Percentiles rank a stretch among this genome's conserved stretches.
Conservation (phyloP, 2,113 vertebrate genomes). For the Ellobius talpinus region DNA sequence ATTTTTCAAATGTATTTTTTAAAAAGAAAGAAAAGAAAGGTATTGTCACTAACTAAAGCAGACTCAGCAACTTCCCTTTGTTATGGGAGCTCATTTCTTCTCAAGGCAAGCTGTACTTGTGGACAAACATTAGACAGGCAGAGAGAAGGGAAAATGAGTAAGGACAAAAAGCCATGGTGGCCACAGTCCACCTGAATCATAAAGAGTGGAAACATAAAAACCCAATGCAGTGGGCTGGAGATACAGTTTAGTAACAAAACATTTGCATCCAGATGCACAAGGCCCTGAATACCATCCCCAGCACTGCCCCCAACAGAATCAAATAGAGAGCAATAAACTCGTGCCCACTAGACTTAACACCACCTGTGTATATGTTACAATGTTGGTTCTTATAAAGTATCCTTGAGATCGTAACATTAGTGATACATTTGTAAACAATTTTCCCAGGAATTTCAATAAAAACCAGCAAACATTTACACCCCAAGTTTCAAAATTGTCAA, state of each 20-base stretch:
- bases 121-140: neutral
- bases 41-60: neutral
- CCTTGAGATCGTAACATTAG: neutral
- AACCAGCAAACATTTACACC: neutral
- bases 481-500: conserved; percentile 55
- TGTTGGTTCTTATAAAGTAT: conserved; percentile 23
- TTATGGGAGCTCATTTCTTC: neutral
- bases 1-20: neutral
- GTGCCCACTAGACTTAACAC: neutral
- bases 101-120: neutral
- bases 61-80: neutral
- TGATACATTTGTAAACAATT: conserved; percentile 27
- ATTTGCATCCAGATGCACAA: neutral
- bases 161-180: neutral
- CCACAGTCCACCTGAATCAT: neutral
- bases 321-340: neutral
- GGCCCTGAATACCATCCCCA: neutral
- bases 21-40: neutral
- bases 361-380: neutral
- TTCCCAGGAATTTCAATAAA: conserved; percentile 39
- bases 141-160: neutral
- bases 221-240: neutral
- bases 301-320: neutral
- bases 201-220: conserved; percentile 17
- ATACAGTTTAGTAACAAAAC: too few relatives aligned